phyloP scores from a whole-genome alignment of 1,140 invertebrate genomes.

The Lethrus apterus region DNA sequence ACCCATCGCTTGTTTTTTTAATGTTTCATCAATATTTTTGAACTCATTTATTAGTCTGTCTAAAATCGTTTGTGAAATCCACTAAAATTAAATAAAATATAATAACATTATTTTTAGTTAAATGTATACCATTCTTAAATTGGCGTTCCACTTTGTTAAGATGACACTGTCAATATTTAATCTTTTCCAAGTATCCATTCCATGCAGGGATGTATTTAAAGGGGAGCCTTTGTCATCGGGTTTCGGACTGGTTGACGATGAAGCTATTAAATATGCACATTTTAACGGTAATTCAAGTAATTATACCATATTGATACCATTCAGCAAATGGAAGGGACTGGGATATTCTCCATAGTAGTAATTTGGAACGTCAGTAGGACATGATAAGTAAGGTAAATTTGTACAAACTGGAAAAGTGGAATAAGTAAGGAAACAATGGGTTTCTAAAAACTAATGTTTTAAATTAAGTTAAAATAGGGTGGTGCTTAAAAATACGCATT shows the following conservation, averaged over 20 bases:
- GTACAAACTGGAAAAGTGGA: conserved; percentile 11
- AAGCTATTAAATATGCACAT: conserved; percentile 20
- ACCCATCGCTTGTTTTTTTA: conserved; percentile 58
- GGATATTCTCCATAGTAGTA: background rate
- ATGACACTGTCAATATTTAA: conserved; percentile 52
- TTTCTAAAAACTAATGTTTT: too few relatives aligned
- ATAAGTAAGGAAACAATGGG: too few relatives aligned
- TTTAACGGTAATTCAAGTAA: background rate
- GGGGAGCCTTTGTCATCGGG: conserved; percentile 46
- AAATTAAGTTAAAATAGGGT: too few relatives aligned
- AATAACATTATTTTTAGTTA: background rate
- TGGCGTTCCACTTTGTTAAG: conserved; percentile 60
- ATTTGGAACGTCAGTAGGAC: background rate
- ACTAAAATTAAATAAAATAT: conserved; percentile 46
- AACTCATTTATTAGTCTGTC: conserved; percentile 63
- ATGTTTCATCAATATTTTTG: conserved; percentile 54
- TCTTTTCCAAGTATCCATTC: conserved; percentile 51
- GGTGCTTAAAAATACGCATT: too few relatives aligned
- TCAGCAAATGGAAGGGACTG: background rate
- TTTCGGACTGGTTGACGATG: conserved; percentile 40
- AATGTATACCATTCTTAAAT: conserved; percentile 50
- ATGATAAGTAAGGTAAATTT: conserved; percentile 1
- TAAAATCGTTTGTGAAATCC: conserved; percentile 72
- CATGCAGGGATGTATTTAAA: conserved; percentile 39
- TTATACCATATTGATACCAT: background rate